phyloP scores from a whole-genome alignment of 2,113 vertebrate genomes.

The Cygnus buccinator region DNA sequence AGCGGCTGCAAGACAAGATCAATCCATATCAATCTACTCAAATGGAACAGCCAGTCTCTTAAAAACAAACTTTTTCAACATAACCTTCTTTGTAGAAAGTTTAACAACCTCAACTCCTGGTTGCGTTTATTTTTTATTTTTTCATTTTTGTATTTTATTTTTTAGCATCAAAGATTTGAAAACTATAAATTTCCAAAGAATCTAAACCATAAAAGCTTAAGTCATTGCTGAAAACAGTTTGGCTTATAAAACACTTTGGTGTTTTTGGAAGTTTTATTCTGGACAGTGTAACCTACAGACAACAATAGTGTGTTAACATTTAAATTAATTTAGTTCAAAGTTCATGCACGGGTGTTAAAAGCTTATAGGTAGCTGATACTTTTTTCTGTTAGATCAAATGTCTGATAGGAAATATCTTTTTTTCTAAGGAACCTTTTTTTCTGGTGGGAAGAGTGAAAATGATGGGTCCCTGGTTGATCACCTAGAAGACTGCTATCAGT shows the following conservation, averaged over 20 bases:
- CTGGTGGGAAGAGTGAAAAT: background rate
- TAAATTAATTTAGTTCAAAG: background rate
- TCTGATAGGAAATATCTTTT: background rate
- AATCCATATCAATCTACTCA: background rate
- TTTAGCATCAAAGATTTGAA: background rate
- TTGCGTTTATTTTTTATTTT: background rate
- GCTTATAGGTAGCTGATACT: background rate
- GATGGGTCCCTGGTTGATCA: background rate
- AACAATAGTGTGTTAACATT: background rate
- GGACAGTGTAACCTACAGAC: background rate
- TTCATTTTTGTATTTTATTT: background rate
- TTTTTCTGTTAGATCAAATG: background rate
- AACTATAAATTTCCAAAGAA: background rate
- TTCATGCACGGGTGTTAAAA: background rate
- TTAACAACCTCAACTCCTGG: background rate
- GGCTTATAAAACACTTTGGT: background rate
- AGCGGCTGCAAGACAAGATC: background rate
- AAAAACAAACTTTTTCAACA: background rate
- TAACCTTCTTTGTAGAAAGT: background rate
- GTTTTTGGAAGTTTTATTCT: background rate
- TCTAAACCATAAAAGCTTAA: background rate
- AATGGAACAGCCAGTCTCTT: background rate
- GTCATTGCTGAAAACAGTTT: background rate
- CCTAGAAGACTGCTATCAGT: constrained; percentile 20
- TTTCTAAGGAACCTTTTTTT: background rate